Evolutionary conservation across 2,797 vertebrate genomes (phyloP).

Genomic region (Sphenodon punctatus): DNA sequence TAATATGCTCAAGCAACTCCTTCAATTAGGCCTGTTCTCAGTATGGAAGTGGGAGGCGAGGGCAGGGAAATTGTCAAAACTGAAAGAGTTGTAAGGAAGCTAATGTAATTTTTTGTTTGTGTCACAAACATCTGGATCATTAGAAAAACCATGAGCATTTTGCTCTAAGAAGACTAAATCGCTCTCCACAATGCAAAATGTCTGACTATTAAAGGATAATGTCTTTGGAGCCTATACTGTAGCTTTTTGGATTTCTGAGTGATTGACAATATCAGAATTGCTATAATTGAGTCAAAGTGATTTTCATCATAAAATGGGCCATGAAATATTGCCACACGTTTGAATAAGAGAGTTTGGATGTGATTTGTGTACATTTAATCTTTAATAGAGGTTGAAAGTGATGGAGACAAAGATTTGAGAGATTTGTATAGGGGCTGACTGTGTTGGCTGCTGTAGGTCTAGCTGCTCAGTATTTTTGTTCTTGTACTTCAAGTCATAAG

Average conservation of each 20-base stretch:
- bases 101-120: background rate
- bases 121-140: background rate
- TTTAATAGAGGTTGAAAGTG: background rate
- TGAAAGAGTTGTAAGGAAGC: background rate
- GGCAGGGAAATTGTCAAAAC: background rate
- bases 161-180: background rate
- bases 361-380: background rate
- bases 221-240: background rate
- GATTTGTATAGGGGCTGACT: slow-evolving; percentile 5
- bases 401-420: too few species aligned
- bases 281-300: background rate
- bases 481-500: background rate
- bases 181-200: background rate
- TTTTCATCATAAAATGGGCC: background rate
- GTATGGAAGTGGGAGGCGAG: background rate
- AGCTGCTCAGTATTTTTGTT: background rate
- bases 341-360: background rate
- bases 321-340: background rate
- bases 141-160: background rate
- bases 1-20: background rate
- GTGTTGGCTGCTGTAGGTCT: background rate
- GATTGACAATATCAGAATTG: background rate
- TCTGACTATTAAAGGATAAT: background rate
- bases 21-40: background rate
- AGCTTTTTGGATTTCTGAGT: background rate